Evolutionary conservation across 2,113 vertebrate species (phyloP).

Genomic region (human (Homo sapiens)): GRCh38 chr6:135040001-135040500

Average conservation of each 20-base stretch:
- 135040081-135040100: neutral
- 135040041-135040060: neutral
- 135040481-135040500: too few relatives aligned
- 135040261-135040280: neutral
- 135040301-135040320: neutral
- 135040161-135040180: neutral
- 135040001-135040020: neutral
- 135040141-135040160: neutral
- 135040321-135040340: neutral
- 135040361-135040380: too few relatives aligned
- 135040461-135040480: too few relatives aligned
- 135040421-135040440: too few relatives aligned
- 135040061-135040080: neutral
- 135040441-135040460: too few relatives aligned
- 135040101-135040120: neutral
- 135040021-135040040: neutral
- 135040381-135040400: too few relatives aligned
- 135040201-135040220: neutral
- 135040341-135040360: neutral
- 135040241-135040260: constrained; percentile 6
- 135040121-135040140: neutral
- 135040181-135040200: neutral
- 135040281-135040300: neutral
- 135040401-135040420: too few relatives aligned
- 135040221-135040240: neutral